Conservation (phyloP, 2,113 vertebrate species). For the Podilymbus podiceps region DNA sequence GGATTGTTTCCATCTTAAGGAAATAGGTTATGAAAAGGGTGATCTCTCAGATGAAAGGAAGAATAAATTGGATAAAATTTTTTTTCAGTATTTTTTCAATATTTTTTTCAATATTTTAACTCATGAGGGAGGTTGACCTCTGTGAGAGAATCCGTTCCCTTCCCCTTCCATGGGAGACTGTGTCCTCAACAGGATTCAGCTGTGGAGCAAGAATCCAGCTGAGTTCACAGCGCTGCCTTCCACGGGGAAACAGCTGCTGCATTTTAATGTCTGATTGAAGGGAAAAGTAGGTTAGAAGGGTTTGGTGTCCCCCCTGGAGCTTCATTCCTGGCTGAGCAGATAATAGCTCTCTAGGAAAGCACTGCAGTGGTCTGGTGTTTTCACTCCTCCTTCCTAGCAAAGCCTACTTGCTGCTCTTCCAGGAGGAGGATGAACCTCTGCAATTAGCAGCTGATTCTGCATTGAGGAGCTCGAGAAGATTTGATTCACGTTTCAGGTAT, state of each 20-base stretch:
- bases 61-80: not conserved
- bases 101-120: not conserved
- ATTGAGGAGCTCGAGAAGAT: not conserved
- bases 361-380: not conserved
- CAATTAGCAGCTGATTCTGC: not conserved
- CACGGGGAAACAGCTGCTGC: not conserved
- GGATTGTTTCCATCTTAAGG: not conserved
- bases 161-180: not conserved
- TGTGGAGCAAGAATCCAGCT: not conserved
- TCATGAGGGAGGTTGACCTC: not conserved
- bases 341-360: conserved; percentile 15
- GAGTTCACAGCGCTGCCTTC: not conserved
- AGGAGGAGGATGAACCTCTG: not conserved
- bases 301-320: conserved; percentile 5
- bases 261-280: conserved; percentile 17
- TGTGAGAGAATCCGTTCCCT: not conserved
- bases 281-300: conserved; percentile 44
- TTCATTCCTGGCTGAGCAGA: conserved; percentile 8
- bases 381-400: not conserved
- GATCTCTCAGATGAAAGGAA: not conserved
- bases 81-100: rapidly evolving
- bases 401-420: not conserved
- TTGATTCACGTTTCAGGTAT: rapidly evolving
- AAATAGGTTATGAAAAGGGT: not conserved
- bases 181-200: not conserved